Evolutionary conservation across 2,113 vertebrate species (phyloP), one percentile per base, ranked within the genome.

Genomic region (Tychaedon coryphoeus): DNA sequence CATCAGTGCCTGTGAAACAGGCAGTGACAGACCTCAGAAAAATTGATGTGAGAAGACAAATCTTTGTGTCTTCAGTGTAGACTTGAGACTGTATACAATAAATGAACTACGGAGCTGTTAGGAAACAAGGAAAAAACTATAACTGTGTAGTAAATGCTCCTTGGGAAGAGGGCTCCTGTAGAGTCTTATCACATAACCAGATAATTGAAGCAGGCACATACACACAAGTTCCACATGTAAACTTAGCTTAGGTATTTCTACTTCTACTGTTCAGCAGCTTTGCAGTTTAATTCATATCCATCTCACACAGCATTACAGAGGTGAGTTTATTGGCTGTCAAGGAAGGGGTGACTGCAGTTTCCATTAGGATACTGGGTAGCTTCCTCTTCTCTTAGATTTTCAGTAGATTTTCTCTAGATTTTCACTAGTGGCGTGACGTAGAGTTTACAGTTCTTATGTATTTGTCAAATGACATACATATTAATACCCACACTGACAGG

Each of bases 171-270:
- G 4, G 11, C 8, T 75, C 10, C 28, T 43, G 12, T 13, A 54
- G 36, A 65, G 69, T 0, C 0, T 29, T 48, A 15, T 12, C 9
- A 16, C 8, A 38, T 64, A 71, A 47, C 2, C 22, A 75, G 19
- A 8, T 22, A 47, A 80, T 67, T 82, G 53, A 82, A 87, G 31
- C 8, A 60, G 36, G 24, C 31, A 72, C 19, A 36, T 12, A 36
- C 10, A 31, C 20, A 45, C 13, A 79, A 51, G 28, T 48, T 93
- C 31, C 36, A 57, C 0, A 0, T 10, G 23, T 53, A 90, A 87
- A 70, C 8, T 40, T 62, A 31, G 12, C 12, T n/a, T 56, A 43
- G 28, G 13, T 50, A 20, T 67, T 89, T 87, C 36, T 73, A 33
- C 25, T 89, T 87, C 36, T 70, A 33, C 25, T 65, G 2, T 73